Evolutionary conservation across 2,888 invertebrate species (phyloP).

Genomic region (Tromatobia lineatoria): DNA sequence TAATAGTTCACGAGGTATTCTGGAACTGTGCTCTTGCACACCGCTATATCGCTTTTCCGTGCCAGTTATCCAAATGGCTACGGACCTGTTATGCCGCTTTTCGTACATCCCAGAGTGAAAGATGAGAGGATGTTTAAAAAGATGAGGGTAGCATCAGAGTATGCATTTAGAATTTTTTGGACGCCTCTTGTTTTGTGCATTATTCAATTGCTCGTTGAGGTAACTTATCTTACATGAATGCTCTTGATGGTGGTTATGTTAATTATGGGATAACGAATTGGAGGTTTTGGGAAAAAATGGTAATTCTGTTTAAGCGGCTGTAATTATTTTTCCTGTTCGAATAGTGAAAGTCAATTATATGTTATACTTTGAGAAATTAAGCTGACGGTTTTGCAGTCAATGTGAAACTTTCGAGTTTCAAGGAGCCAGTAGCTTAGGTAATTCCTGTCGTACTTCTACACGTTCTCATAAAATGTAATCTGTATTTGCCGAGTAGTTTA

Average conservation of each 20-base stretch:
- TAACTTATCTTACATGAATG: neutral
- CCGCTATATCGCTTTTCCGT: constrained; percentile 54
- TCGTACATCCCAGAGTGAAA: constrained; percentile 8
- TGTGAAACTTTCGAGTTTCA: too few relatives aligned
- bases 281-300: neutral
- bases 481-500: too few relatives aligned
- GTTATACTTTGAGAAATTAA: too few relatives aligned
- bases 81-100: constrained; percentile 19
- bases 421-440: too few relatives aligned
- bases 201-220: constrained; percentile 1
- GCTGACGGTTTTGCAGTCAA: too few relatives aligned
- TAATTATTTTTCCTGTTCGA: too few relatives aligned
- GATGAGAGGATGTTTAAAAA: constrained; percentile 1
- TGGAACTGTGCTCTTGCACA: constrained; percentile 37
- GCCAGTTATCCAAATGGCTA: constrained; percentile 64
- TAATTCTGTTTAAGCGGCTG: too few relatives aligned
- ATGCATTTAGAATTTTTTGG: neutral
- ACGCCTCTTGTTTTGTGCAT: neutral
- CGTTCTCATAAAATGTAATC: too few relatives aligned
- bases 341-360: too few relatives aligned
- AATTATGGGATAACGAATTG: too few relatives aligned
- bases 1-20: constrained; percentile 26
- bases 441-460: too few relatives aligned
- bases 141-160: neutral
- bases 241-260: neutral